phyloP scores from a whole-genome alignment of 2,888 invertebrate species.

The Leptinotarsa rubiginosa region DNA sequence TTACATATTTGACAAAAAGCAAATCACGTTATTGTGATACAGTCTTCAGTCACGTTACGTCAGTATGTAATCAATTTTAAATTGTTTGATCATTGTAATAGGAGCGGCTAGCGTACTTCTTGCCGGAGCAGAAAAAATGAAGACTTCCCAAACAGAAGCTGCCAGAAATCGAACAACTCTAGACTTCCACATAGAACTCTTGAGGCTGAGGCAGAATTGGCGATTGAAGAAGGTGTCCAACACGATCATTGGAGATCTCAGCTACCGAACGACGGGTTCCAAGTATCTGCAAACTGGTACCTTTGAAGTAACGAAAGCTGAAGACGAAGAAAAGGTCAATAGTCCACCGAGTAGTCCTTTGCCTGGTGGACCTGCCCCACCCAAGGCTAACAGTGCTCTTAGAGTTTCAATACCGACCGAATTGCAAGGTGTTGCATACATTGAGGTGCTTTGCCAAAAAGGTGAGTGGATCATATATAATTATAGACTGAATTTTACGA shows the following conservation, averaged over 20 bases:
- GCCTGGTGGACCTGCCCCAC: constrained; percentile 65
- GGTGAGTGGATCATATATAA: constrained; percentile 65
- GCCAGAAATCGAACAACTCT: constrained; percentile 82
- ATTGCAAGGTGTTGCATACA: constrained; percentile 94
- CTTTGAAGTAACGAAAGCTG: constrained; percentile 85
- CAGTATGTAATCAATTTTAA: no score
- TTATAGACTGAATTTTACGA: no score
- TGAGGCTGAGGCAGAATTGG: constrained; percentile 93
- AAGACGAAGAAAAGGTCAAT: constrained; percentile 74
- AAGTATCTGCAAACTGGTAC: constrained; percentile 90
- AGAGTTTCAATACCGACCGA: constrained; percentile 94
- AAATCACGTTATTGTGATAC: no score
- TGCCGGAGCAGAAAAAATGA: constrained; percentile 87
- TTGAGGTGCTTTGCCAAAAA: constrained; percentile 95
- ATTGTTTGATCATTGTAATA: constrained; percentile 13
- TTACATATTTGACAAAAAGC: no score
- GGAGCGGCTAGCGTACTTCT: constrained; percentile 84
- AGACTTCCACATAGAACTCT: constrained; percentile 93
- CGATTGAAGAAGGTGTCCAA: constrained; percentile 95
- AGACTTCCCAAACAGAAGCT: constrained; percentile 84
- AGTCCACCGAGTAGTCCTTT: constrained; percentile 67
- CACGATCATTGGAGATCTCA: constrained; percentile 94
- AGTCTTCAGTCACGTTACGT: background rate
- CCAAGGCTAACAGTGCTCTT: constrained; percentile 79
- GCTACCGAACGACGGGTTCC: constrained; percentile 95